Base-by-base conservation (phyloP, 2,888 invertebrate genomes). In the Andrena flavipes region DNA sequence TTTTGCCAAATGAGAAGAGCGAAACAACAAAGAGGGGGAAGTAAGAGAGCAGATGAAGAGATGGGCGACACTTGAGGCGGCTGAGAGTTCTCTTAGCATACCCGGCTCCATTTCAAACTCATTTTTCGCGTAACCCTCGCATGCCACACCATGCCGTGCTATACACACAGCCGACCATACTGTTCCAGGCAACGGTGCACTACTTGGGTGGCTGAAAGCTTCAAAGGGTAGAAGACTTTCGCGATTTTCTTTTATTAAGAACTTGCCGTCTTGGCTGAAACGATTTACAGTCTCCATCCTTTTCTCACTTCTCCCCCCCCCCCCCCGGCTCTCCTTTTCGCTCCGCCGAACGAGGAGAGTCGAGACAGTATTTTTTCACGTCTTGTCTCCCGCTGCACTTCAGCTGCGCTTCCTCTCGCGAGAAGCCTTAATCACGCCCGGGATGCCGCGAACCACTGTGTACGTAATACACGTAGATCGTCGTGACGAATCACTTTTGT, bases 241-340 rank as follows among this genome's bases (percentile, higher is more conserved):
- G 74, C 69, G 69, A 80, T 86, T 69, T 76, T 76, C 80, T 86
- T 86, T 86, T 84, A 86, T 86, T 86, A 86, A 84, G 86, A 80
- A 63, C 23, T 63, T 54, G 69, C 77, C 79, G 62, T 60, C 72
- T 69, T 64, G 35, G 56, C 76, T 68, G 62, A 70, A 35, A 63
- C 75, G 85, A 85, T 85, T 85, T 85, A 83, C 83, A 70, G 75
- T 73, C 42, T 35, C 33, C 33, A 49, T 16, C 48, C 23, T 68
- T 30, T 65, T 72, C 29, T 64, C 42, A 56, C 48, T 49, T 16
- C 26, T 51, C 49, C 26, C 26, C 42, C 20, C 26, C 63, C 6
- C 59, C 30, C 73, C 56, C n/a, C n/a, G n/a, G n/a, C n/a, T n/a
- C n/a, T n/a, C n/a, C 60, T 23, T 23, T 23, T 59, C 49, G 70